phyloP scores from a whole-genome alignment of 2,888 invertebrate genomes.

The Hirtodrosophila duncani region DNA sequence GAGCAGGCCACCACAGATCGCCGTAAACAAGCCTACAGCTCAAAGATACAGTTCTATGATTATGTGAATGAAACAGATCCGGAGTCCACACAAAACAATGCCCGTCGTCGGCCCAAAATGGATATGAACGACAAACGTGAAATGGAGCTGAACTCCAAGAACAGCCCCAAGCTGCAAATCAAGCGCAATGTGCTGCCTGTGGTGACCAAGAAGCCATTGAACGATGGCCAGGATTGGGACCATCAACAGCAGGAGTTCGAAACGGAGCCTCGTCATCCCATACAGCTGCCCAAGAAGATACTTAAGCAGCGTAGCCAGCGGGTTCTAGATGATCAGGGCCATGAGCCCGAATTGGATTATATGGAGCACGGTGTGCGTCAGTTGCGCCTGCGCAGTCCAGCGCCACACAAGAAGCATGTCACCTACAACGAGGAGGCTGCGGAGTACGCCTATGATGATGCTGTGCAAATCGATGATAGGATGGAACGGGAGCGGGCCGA shows the following conservation, averaged over 20 bases:
- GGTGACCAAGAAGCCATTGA: conserved; percentile 47
- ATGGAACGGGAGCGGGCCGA: conserved; percentile 27
- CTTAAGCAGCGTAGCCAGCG: conserved; percentile 38
- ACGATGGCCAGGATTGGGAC: conserved; percentile 35
- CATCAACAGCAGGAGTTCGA: conserved; percentile 18
- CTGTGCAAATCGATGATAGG: background rate
- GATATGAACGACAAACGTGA: conserved; percentile 75
- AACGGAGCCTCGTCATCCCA: background rate
- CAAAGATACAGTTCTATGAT: conserved; percentile 77
- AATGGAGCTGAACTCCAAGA: conserved; percentile 74
- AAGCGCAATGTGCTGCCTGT: conserved; percentile 63
- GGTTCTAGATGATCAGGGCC: conserved; percentile 23
- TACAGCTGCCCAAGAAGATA: conserved; percentile 51
- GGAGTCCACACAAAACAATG: conserved; percentile 57
- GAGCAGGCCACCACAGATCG: conserved; percentile 52
- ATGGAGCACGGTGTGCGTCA: conserved; percentile 52
- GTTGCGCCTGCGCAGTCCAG: conserved; percentile 48
- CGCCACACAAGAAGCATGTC: conserved; percentile 58
- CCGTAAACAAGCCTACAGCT: conserved; percentile 72
- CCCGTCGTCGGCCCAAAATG: conserved; percentile 63
- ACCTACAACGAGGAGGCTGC: conserved; percentile 61
- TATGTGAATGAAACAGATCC: conserved; percentile 60
- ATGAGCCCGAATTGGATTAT: conserved; percentile 33
- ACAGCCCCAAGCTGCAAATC: conserved; percentile 75
- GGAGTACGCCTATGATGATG: conserved; percentile 56